Conservation (phyloP, 2,888 invertebrate species). For the Epistrophe grossulariae region DNA sequence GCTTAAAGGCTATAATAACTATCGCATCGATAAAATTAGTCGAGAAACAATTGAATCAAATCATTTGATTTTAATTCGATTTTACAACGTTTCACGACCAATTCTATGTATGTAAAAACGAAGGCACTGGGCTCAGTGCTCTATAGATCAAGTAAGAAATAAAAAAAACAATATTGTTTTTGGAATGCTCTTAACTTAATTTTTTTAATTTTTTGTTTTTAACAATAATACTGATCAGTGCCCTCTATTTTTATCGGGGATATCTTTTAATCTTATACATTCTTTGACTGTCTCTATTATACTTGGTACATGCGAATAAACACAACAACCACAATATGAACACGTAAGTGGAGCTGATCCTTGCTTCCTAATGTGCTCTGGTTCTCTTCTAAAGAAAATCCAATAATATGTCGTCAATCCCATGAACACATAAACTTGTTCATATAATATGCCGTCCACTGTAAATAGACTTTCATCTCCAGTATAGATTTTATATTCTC, state of each 20-base stretch:
- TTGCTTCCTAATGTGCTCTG: neutral
- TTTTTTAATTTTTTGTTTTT: neutral
- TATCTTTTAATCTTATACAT: neutral
- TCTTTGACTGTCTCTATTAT: constrained; percentile 7
- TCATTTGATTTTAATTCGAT: too few relatives aligned
- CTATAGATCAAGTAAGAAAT: neutral
- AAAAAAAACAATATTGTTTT: neutral
- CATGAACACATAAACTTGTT: constrained; percentile 14
- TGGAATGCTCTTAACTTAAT: neutral
- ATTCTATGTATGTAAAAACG: too few relatives aligned
- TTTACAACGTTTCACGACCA: too few relatives aligned
- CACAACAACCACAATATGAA: constrained; percentile 6
- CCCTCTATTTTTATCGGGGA: neutral
- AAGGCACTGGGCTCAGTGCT: too few relatives aligned
- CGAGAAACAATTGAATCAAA: too few relatives aligned
- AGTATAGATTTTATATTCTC: constrained; percentile 21
- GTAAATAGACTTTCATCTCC: constrained; percentile 20
- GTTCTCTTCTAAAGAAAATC: constrained; percentile 17
- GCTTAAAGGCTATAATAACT: too few relatives aligned
- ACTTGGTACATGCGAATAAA: neutral
- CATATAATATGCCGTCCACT: constrained; percentile 10
- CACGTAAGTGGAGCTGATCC: constrained; percentile 15
- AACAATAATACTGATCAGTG: neutral
- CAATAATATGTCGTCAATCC: constrained; percentile 14
- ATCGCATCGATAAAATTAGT: too few relatives aligned